phyloP scores from a whole-genome alignment of 1,140 invertebrate genomes.

The Drosophila azteca region DNA sequence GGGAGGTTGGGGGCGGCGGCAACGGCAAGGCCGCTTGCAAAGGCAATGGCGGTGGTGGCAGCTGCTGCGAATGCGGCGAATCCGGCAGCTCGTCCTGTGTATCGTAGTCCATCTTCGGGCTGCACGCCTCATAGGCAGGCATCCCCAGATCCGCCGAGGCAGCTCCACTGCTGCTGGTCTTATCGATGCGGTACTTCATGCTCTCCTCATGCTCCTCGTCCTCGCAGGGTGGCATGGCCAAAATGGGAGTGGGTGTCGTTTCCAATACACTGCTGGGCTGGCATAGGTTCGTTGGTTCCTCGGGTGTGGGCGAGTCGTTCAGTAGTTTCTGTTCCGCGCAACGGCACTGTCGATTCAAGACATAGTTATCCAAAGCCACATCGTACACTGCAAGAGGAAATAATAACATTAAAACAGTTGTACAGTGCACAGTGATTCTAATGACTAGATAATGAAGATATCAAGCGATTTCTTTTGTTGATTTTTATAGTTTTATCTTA shows the following conservation, averaged over 20 bases:
- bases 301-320: conserved; percentile 64
- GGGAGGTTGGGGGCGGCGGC: conserved; percentile 43
- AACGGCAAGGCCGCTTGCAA: conserved; percentile 33
- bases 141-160: conserved; percentile 65
- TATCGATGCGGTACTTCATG: conserved; percentile 69
- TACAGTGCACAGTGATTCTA: background rate
- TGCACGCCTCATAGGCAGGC: conserved; percentile 63
- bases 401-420: background rate
- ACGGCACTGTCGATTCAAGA: conserved; percentile 64
- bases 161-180: conserved; percentile 61
- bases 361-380: conserved; percentile 59
- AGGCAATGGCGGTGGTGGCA: conserved; percentile 48
- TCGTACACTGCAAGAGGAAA: conserved; percentile 62
- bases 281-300: conserved; percentile 70
- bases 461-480: conserved; percentile 1
- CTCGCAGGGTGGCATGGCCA: conserved; percentile 50
- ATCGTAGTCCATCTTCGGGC: conserved; percentile 73
- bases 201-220: conserved; percentile 65
- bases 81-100: conserved; percentile 68
- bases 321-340: conserved; percentile 63
- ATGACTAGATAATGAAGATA: conserved; percentile 14
- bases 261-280: conserved; percentile 56
- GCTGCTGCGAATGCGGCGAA: conserved; percentile 64
- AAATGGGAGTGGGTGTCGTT: conserved; percentile 26
- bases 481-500: conserved; percentile 46